Base-by-base conservation (phyloP, 2,113 vertebrate species). In the Dunckerocampus dactyliophorus region DNA sequence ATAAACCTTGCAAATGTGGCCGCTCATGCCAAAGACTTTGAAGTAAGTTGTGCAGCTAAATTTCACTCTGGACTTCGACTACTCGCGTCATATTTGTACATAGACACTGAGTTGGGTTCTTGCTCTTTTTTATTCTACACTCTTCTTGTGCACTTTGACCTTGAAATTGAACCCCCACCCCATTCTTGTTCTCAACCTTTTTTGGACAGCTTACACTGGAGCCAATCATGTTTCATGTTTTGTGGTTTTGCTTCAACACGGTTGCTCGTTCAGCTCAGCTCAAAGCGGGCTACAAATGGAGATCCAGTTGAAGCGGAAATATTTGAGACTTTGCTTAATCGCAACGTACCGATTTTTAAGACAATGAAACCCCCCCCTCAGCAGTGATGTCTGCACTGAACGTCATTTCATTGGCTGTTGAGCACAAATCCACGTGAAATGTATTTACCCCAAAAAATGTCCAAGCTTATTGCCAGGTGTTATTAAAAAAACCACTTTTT, bases 21-120 rank as follows among this genome's bases (percentile, higher is more conserved):
- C 73, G 78, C 84, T 82, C 78, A 91, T 92, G 92, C 95, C 95
- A 94, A 92, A 96, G 94, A 95, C 85, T 88, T 88, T 85, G 67
- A 70, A 81, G 64, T 54, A 63, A 49, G 67, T 67, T 42, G 81
- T 84, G 83, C 83, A 88, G 82, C 85, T 85, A 82, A 81, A 82
- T 60, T 53, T 82, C 12, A 37, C 39, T 15, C 3, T 22, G 34
- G 15, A 19, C n/a, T 11, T 53, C 6, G 9, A 13, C 16, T 37
- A 13, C 19, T 3, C 39, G 6, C 7, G 12, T 20, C 16, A 19
- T 13, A 16, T 54, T 42, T 56, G 54, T 56, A 42, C 34, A 56
- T 42, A 21, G 1, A 43, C 14, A 14, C 14, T 12, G 19, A 13
- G n/a, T 21, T 28, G 24, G 24, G 24, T 28, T 28, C 3, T 28